Conservation (phyloP, 2,797 vertebrate genomes). For the Hybognathus amarus region DNA sequence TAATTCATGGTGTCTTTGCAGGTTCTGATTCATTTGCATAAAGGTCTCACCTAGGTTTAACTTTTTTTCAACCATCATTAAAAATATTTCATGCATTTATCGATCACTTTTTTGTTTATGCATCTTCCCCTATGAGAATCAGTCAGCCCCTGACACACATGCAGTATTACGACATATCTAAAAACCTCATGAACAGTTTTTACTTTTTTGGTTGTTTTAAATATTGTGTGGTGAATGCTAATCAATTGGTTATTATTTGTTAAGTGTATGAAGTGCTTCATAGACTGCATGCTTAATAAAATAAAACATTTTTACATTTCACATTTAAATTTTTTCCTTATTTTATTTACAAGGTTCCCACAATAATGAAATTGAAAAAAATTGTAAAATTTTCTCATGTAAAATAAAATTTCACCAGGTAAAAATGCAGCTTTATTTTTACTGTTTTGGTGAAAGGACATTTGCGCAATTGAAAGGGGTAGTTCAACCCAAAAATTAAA, state of each 20-base stretch:
- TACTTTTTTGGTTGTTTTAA: constrained; percentile 65
- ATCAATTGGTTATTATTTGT: constrained; percentile 61
- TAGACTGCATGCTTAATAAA: constrained; percentile 85
- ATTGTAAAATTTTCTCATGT: no score
- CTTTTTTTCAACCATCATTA: background rate
- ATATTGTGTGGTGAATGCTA: constrained; percentile 68
- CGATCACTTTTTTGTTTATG: background rate
- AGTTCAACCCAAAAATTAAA: background rate
- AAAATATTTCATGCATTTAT: background rate
- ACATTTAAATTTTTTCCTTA: constrained; percentile 19
- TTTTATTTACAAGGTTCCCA: constrained; percentile 17
- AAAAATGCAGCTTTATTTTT: background rate
- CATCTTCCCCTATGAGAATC: background rate
- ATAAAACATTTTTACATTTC: constrained; percentile 65
- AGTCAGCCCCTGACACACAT: constrained; percentile 37
- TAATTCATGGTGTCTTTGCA: background rate
- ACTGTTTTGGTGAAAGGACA: background rate
- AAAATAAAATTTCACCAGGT: no score
- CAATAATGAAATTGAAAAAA: no score
- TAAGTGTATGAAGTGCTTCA: constrained; percentile 76
- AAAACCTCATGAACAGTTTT: constrained; percentile 58
- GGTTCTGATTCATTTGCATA: background rate
- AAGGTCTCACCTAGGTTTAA: background rate
- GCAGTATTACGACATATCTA: constrained; percentile 67
- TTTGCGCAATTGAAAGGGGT: background rate